Evolutionary conservation across 2,113 vertebrate genomes (phyloP), one percentile per base, ranked within the genome.

Genomic region (Apodemus speciosus): DNA sequence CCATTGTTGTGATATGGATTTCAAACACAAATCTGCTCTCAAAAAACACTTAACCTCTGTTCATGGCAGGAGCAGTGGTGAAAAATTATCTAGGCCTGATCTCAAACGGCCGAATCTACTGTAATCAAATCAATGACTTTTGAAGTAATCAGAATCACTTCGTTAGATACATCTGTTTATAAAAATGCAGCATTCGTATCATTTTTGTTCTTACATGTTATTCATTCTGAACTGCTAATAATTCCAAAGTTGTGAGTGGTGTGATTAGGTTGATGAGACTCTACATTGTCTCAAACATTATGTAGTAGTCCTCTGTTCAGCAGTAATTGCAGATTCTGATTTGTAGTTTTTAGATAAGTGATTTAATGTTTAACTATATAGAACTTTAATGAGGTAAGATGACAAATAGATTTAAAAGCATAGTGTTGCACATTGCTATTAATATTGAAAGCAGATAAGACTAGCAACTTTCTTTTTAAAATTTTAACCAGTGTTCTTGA

Each of bases 31-130:
- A 75, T 98, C 98, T 71, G 98, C 98, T 90, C 98, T 99, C 46
- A 98, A 98, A 96, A 98, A 98, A 91, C 99, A 99, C 80, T 98
- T 99, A 80, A 99, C 98, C 62, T 99, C 98, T 77, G 97, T 98
- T 77, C 98, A 99, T 5, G 98, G 98, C 35, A 99, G 98, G 95
- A 98, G 95, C 49, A 98, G 97, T 75, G 64, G 96, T 0, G 98
- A 98, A 91, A 98, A 98, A 90, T 16, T 98, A 95, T 93, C 94
- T 96, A 96, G 97, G 89, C 80, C 0, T 95, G 87, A 98, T 98
- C 85, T 98, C 97, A 3, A 97, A 98, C 95, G 97, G 96, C 96
- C 98, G 98, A 95, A 97, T 98, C 94, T 98, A 94, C 79, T 98
- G 96, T 91, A 97, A 98, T 95, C 97, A 97, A 96, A 64, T 91